These are phyloP conservation scores for Drosophila bocki DNA, from an alignment of 1,140 invertebrate species.

Conservation along the genomic window DNA sequence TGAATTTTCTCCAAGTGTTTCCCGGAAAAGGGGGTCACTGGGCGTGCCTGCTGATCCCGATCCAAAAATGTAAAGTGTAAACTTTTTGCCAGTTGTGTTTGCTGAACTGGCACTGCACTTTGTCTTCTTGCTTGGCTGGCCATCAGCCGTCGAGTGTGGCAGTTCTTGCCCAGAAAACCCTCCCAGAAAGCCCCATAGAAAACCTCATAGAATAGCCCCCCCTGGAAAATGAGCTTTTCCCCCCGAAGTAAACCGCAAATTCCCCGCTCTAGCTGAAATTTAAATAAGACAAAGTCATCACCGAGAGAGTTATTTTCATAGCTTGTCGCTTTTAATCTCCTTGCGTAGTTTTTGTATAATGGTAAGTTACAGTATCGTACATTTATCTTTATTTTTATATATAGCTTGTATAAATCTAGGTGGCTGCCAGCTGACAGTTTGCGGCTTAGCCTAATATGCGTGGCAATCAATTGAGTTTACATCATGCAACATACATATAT, in stretches of 20 bases:
- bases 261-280: constrained; percentile 52
- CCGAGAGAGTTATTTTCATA: constrained; percentile 36
- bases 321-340: constrained; percentile 62
- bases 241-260: constrained; percentile 21
- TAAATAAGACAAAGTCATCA: constrained; percentile 60
- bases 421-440: constrained; percentile 40
- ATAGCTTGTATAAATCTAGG: constrained; percentile 63
- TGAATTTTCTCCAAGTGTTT: neutral
- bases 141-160: constrained; percentile 54
- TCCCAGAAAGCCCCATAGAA: neutral
- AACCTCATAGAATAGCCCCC: neutral
- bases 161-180: constrained; percentile 15
- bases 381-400: constrained; percentile 27
- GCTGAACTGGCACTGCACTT: constrained; percentile 44
- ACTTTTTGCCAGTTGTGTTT: constrained; percentile 73
- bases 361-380: constrained; percentile 58
- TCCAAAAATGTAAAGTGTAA: constrained; percentile 70
- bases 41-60: constrained; percentile 21
- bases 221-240: constrained; percentile 5
- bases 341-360: constrained; percentile 51
- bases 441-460: constrained; percentile 53
- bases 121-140: constrained; percentile 46
- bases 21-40: constrained; percentile 1
- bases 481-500: constrained; percentile 6
- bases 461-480: constrained; percentile 40